These are phyloP conservation scores for Eretmodus cyanostictus DNA, from an alignment of 2,113 vertebrate genomes.

Conservation along the genomic window DNA sequence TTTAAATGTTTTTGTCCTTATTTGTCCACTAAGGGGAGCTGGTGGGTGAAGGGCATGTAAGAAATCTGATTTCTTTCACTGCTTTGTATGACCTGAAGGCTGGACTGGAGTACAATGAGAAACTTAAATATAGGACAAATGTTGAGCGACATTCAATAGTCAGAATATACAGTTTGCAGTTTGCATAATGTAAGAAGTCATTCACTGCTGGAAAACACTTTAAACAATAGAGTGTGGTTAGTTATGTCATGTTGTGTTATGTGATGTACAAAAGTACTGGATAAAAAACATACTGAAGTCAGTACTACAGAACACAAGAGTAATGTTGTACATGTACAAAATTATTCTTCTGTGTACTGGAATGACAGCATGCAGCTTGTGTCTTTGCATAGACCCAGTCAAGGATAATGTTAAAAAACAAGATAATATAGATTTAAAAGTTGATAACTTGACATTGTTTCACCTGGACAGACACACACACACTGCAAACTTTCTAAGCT, in stretches of 20 bases:
- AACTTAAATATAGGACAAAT: not conserved
- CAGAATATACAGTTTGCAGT: not conserved
- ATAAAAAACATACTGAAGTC: not conserved
- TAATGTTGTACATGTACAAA: not conserved
- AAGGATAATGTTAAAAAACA: not conserved
- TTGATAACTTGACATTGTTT: not conserved
- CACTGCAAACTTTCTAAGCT: not conserved
- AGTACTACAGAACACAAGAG: not conserved
- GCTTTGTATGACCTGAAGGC: not conserved
- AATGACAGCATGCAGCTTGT: not conserved
- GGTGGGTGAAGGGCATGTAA: not conserved
- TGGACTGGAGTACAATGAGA: not conserved
- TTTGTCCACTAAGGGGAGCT: slow-evolving; percentile 27
- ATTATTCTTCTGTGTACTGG: fast-evolving
- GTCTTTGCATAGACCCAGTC: not conserved
- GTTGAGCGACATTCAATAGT: not conserved
- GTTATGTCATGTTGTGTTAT: not conserved
- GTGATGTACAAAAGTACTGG: not conserved
- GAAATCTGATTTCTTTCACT: not conserved
- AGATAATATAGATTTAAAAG: not conserved
- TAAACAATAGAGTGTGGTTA: not conserved
- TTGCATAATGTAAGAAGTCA: not conserved
- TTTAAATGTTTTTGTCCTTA: not conserved
- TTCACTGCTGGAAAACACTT: not conserved
- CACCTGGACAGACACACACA: not conserved